Evolutionary conservation across 2,888 invertebrate species (phyloP).

Genomic region (Nesidiocoris tenuis): DNA sequence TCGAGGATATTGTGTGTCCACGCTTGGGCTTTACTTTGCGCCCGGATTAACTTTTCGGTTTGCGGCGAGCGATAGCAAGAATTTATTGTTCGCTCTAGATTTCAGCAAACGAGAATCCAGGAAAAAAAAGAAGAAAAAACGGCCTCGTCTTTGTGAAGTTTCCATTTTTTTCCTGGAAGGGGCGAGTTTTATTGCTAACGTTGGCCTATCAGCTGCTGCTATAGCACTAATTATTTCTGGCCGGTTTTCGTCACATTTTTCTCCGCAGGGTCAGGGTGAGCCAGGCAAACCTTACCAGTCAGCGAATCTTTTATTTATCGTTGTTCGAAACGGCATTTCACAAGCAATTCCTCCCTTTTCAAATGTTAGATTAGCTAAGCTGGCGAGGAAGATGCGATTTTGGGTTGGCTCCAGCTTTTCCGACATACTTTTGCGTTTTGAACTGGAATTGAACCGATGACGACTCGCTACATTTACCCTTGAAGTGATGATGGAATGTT

Average conservation of each 20-base stretch:
- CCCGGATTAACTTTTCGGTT: conserved; percentile 28
- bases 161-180: neutral
- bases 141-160: neutral
- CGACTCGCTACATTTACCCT: neutral
- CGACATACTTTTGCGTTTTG: neutral
- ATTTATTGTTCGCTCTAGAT: conserved; percentile 30
- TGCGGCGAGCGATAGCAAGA: conserved; percentile 29
- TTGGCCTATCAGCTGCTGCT: neutral
- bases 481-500: too few species aligned
- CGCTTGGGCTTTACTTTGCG: conserved; percentile 11
- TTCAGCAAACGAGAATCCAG: neutral
- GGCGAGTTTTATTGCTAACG: too few species aligned
- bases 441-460: neutral
- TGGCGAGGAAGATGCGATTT: neutral
- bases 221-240: neutral
- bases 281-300: neutral
- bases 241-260: neutral
- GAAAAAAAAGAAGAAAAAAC: conserved; percentile 1
- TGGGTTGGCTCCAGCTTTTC: neutral
- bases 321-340: neutral
- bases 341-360: neutral
- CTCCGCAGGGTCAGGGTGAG: neutral
- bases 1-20: conserved; percentile 24
- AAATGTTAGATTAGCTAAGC: neutral
- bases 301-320: neutral